Conservation (phyloP, 1,140 invertebrate genomes). For the Centruroides sculpturatus region DNA sequence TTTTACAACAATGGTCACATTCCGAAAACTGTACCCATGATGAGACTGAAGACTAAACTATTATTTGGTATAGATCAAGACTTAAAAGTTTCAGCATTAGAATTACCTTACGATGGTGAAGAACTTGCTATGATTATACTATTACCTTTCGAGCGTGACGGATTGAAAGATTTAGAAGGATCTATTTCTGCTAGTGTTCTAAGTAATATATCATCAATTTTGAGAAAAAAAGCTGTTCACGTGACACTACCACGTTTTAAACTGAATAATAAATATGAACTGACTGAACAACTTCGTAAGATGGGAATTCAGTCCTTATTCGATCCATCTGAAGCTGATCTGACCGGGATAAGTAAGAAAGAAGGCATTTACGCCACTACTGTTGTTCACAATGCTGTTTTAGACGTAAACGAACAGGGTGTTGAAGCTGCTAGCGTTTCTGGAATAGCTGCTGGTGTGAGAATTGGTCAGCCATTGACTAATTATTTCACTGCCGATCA, state of each 20-base stretch:
- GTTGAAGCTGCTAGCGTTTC: conserved; percentile 58
- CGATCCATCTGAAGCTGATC: conserved; percentile 41
- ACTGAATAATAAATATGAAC: conserved; percentile 47
- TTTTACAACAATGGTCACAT: background rate
- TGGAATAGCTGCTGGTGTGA: conserved; percentile 42
- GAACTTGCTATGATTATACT: conserved; percentile 27
- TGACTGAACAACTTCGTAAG: conserved; percentile 45
- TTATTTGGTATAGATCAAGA: background rate
- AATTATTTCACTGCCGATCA: conserved; percentile 58
- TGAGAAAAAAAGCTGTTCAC: conserved; percentile 32
- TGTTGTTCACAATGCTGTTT: conserved; percentile 61
- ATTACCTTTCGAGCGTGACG: conserved; percentile 20
- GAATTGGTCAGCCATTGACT: conserved; percentile 50
- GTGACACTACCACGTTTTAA: conserved; percentile 60
- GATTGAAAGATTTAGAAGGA: conserved; percentile 16
- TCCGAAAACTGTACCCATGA: background rate
- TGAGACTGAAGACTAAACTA: background rate
- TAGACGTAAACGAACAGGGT: conserved; percentile 65
- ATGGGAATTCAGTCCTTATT: conserved; percentile 58
- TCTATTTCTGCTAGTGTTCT: conserved; percentile 18
- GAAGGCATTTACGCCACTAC: conserved; percentile 35
- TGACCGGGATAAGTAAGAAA: conserved; percentile 41
- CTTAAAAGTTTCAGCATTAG: conserved; percentile 6
- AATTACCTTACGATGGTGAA: conserved; percentile 15
- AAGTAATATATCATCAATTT: conserved; percentile 11